Conservation (phyloP, 1,140 invertebrate species). For the Lycorma delicatula region DNA sequence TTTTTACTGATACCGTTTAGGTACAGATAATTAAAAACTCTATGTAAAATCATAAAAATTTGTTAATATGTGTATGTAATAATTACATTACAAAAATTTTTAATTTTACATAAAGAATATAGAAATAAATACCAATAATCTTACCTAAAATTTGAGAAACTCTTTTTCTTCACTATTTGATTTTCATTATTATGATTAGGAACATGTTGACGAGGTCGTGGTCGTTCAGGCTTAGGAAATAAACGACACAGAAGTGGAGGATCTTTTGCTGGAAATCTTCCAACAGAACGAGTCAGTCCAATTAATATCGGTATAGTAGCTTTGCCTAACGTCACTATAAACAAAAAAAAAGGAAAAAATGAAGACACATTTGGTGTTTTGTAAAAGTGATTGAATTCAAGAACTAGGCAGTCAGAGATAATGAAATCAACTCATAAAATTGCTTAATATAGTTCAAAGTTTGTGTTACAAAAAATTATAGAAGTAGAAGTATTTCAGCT, state of each 20-base stretch:
- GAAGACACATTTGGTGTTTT: no score
- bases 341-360: no score
- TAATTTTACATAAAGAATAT: neutral
- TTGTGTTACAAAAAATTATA: no score
- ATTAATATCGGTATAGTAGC: slow-evolving; percentile 77
- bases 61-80: no score
- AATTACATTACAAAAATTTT: neutral
- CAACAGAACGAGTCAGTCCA: slow-evolving; percentile 80
- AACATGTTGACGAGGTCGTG: slow-evolving; percentile 34
- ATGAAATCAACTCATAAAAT: no score
- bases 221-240: slow-evolving; percentile 66
- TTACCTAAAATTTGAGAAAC: slow-evolving; percentile 37
- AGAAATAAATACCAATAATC: neutral
- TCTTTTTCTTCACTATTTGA: slow-evolving; percentile 29
- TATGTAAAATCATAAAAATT: no score
- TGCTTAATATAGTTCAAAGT: no score
- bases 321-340: slow-evolving; percentile 63
- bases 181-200: slow-evolving; percentile 15
- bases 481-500: no score
- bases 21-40: no score
- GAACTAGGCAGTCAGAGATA: no score
- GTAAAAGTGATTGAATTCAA: no score
- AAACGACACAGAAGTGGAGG: slow-evolving; percentile 74
- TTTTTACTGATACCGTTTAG: no score
- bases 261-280: slow-evolving; percentile 65